These are phyloP conservation scores for Zapus hudsonius DNA, from an alignment of 2,113 vertebrate genomes.

Conservation along the genomic window DNA sequence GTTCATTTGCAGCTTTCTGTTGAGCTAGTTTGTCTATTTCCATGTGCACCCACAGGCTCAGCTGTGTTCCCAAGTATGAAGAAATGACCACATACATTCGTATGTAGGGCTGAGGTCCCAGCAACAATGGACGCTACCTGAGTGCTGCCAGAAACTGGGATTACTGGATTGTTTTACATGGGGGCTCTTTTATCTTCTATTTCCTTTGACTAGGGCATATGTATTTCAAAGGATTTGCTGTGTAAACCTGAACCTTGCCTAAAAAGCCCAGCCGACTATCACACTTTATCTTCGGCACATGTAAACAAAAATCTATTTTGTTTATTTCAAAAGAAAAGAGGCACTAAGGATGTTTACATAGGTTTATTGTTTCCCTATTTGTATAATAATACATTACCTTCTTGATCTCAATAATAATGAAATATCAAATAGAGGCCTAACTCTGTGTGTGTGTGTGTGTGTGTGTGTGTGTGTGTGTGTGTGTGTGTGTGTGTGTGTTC, in stretches of 20 bases:
- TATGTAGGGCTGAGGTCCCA: background rate
- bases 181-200: background rate
- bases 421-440: background rate
- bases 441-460: background rate
- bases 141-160: background rate
- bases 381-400: background rate
- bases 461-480: background rate
- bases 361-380: background rate
- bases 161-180: background rate
- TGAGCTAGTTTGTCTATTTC: background rate
- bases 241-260: background rate
- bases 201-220: background rate
- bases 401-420: background rate
- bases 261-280: background rate
- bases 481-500: too few relatives aligned
- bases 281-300: background rate
- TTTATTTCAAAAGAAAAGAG: background rate
- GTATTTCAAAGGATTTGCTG: background rate
- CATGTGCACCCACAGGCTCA: background rate
- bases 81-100: background rate
- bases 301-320: background rate
- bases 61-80: background rate
- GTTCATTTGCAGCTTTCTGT: background rate
- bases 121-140: rapidly evolving
- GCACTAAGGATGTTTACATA: background rate